These are phyloP conservation scores for Philypnodon macrostomus DNA, from an alignment of 2,797 vertebrate genomes.

Conservation along the genomic window DNA sequence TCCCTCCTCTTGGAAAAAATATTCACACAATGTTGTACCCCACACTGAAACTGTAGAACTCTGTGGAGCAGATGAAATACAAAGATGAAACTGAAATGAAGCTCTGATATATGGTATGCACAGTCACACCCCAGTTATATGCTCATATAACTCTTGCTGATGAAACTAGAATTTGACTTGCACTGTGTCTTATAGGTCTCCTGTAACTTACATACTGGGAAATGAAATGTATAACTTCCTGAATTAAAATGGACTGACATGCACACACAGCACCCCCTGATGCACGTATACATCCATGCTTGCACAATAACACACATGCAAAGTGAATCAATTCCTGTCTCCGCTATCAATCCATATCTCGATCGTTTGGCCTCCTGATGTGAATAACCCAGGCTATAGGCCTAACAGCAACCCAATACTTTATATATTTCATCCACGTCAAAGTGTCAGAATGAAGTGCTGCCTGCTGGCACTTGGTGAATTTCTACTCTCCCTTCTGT, in stretches of 20 bases:
- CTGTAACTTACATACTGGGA: slow-evolving; percentile 53
- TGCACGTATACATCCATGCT: slow-evolving; percentile 22
- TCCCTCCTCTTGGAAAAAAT: no score
- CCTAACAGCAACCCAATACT: slow-evolving; percentile 71
- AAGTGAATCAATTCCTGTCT: slow-evolving; percentile 78
- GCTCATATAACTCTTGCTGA: no score
- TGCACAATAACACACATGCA: slow-evolving; percentile 22
- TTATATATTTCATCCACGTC: slow-evolving; percentile 68
- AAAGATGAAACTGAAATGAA: no score
- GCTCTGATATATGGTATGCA: no score
- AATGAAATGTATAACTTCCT: slow-evolving; percentile 71
- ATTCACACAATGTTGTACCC: no score
- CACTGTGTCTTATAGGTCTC: slow-evolving; percentile 36
- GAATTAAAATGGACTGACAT: slow-evolving; percentile 67
- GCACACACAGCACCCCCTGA: slow-evolving; percentile 24
- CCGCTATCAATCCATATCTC: slow-evolving; percentile 81
- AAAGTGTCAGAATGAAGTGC: slow-evolving; percentile 73
- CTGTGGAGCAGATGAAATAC: no score
- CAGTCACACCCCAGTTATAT: no score
- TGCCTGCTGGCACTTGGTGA: slow-evolving; percentile 58
- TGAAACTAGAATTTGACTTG: not conserved
- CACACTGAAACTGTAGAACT: no score
- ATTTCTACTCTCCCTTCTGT: slow-evolving; percentile 51
- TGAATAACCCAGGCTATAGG: slow-evolving; percentile 71
- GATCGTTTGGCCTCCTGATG: slow-evolving; percentile 66